Evolutionary conservation across 1,140 invertebrate species (phyloP).

Genomic region (Calephelis virginiensis): DNA sequence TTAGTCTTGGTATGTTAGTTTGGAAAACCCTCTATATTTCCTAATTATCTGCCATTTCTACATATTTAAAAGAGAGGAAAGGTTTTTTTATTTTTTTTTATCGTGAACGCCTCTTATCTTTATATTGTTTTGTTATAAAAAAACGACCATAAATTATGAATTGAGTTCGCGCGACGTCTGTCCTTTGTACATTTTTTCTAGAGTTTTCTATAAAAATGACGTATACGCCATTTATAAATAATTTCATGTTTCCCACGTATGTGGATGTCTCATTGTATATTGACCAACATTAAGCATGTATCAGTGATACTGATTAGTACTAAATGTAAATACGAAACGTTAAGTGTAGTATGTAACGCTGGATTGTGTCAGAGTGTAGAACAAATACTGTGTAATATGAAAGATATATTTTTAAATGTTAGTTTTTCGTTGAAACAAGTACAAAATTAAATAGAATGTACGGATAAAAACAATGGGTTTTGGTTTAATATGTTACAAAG

Average conservation of each 20-base stretch:
- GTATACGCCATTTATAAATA: not conserved
- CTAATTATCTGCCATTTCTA: too few relatives aligned
- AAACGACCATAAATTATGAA: too few relatives aligned
- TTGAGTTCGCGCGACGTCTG: too few relatives aligned
- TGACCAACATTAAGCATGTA: not conserved
- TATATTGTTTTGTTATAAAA: too few relatives aligned
- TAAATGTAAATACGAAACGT: conserved; percentile 8
- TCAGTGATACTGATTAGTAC: conserved; percentile 6
- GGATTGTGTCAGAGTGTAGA: conserved; percentile 55
- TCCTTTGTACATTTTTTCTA: not conserved
- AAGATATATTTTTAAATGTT: conserved; percentile 56
- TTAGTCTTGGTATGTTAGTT: too few relatives aligned
- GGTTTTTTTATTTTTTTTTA: too few relatives aligned
- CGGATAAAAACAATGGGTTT: not conserved
- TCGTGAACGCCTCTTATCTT: too few relatives aligned
- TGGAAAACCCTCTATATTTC: too few relatives aligned
- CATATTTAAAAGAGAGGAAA: too few relatives aligned
- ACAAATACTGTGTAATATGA: conserved; percentile 46
- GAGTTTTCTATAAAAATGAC: not conserved
- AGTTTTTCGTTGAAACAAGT: conserved; percentile 56
- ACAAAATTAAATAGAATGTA: conserved; percentile 45
- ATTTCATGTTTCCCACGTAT: not conserved
- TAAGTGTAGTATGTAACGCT: conserved; percentile 48
- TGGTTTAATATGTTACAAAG: not conserved
- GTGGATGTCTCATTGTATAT: not conserved